phyloP scores from a whole-genome alignment of 2,113 vertebrate species.

The Regulus satrapa region DNA sequence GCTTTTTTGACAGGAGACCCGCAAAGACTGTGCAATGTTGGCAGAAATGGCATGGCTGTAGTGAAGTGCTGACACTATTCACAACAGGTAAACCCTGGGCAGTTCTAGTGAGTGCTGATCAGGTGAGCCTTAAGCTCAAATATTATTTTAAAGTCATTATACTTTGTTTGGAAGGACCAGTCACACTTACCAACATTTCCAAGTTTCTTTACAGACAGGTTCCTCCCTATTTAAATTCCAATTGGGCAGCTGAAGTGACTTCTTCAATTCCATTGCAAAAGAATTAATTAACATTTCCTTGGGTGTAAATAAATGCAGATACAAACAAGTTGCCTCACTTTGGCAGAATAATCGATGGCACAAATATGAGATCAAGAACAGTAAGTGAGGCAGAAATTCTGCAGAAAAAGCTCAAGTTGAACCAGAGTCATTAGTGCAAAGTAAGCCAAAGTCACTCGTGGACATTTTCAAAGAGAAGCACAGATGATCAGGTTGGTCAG shows the following conservation, averaged over 20 bases:
- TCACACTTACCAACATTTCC: neutral
- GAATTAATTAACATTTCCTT: neutral
- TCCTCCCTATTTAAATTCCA: neutral
- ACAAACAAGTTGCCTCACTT: neutral
- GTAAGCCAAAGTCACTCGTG: neutral
- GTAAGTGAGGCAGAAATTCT: neutral
- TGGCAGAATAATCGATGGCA: neutral
- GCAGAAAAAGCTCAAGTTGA: neutral
- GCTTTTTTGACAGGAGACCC: neutral
- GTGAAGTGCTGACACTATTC: neutral
- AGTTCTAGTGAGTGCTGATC: neutral
- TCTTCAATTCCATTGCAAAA: neutral
- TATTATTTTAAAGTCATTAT: neutral
- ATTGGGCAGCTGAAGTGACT: neutral
- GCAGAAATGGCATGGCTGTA: neutral
- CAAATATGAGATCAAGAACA: neutral
- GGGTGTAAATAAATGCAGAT: neutral
- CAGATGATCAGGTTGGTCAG: neutral
- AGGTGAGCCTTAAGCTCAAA: neutral
- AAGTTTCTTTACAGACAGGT: neutral
- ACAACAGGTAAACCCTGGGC: neutral
- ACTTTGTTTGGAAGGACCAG: neutral
- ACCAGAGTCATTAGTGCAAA: neutral
- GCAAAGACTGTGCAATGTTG: neutral
- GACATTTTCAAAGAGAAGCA: neutral